Base-by-base conservation (phyloP, 2,113 vertebrate species). In the Stictonetta naevosa region DNA sequence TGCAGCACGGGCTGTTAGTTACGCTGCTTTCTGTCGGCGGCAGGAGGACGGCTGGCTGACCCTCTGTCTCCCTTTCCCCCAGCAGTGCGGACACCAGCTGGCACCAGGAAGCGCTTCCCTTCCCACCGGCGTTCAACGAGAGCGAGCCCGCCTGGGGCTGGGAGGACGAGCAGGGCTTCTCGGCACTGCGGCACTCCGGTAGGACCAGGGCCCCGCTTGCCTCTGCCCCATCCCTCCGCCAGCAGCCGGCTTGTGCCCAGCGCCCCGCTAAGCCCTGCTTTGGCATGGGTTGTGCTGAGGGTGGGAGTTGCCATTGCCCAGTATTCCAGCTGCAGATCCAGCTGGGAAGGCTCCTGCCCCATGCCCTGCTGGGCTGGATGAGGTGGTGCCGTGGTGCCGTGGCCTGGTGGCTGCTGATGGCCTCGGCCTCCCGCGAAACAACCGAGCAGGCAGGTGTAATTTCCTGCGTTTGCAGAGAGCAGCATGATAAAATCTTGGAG, bases 121-220 rank as follows among this genome's bases (percentile, higher is more conserved):
- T 98, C 83, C 79, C 91, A n/a, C 71, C 97, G 11, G 69, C 73
- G 21, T 95, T 97, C 82, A 99, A 99, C 22, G 97, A 98, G 33
- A 99, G 97, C 1, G 98, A 99, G 78, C 90, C 97, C 5, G 50
- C 94, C 26, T 98, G 98, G 97, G 98, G 98, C 93, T 99, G 99
- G 98, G 98, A 98, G 93, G 97, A 96, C 1, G 99, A 99, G 18
- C 99, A 99, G 93, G 99, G 99, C 42, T 99, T 99, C 96, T 99
- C 99, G 4, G 99, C 99, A 4, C 98, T 99, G 53, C 98, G 99
- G 79, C 99, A 99, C 96, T 99, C 99, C 55, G 99, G 99, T 99
- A 96, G 97, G 98, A 90, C 2, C 3, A 16, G 1, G 0, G 31
- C 8, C 67, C 1, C 1, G 0, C 0, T 0, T 16, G 6, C 48